Conservation (phyloP, 2,113 vertebrate species). For the Alethe castanea region DNA sequence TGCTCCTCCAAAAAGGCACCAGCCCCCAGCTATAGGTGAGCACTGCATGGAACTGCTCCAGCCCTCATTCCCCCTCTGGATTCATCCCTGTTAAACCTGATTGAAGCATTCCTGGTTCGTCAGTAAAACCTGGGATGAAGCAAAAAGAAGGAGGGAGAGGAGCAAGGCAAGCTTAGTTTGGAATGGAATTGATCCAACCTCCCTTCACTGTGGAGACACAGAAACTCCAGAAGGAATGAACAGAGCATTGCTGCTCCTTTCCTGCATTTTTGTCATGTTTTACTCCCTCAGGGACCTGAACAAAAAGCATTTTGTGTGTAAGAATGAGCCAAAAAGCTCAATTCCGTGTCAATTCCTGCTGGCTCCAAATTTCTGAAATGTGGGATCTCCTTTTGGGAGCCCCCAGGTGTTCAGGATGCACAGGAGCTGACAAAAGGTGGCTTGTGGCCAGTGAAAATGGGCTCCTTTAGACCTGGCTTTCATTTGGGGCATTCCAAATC, state of each 20-base stretch:
- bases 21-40: neutral
- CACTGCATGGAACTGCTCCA: fast-evolving
- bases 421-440: neutral
- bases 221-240: neutral
- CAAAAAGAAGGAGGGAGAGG: neutral
- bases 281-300: neutral
- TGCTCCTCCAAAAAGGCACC: neutral
- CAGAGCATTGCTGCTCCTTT: neutral
- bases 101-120: neutral
- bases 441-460: neutral
- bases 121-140: neutral
- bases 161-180: neutral
- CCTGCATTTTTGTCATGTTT: neutral
- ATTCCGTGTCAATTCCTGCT: neutral
- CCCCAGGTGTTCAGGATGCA: neutral
- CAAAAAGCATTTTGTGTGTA: neutral
- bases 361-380: neutral
- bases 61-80: no score
- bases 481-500: neutral
- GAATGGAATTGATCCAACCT: neutral
- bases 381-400: neutral
- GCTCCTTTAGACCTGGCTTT: neutral
- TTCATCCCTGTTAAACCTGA: neutral
- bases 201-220: neutral
- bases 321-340: neutral